Evolutionary conservation across 35 echinoderm and acorn worm genomes (phyloP), one percentile per base, ranked within the genome.

Genomic region (Ophioderma brevispina): DNA sequence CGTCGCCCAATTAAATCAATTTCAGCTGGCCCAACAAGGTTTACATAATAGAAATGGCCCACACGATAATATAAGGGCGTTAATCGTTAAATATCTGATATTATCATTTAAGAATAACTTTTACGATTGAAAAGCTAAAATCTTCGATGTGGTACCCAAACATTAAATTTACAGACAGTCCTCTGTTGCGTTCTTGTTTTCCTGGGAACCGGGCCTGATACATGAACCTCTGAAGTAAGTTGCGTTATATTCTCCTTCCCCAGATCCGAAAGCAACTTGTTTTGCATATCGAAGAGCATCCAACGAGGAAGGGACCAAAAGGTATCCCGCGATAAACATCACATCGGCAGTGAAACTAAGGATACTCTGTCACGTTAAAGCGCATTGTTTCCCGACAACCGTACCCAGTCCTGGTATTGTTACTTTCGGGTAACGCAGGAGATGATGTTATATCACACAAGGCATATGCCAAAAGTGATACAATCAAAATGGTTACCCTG

Each of bases 101-200:
- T n/a, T n/a, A n/a, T n/a, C n/a, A n/a, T n/a, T n/a, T n/a, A n/a
- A n/a, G n/a, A n/a, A n/a, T n/a, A n/a, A n/a, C n/a, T n/a, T n/a
- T n/a, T n/a, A n/a, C n/a, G n/a, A n/a, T n/a, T n/a, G n/a, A n/a
- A n/a, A n/a, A n/a, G n/a, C n/a, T n/a, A n/a, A n/a, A n/a, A n/a
- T 17, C 41, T 46, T 46, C 39, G 81, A 33, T 84, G 77, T 36
- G 81, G 81, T 31, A 84, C 82, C 33, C 76, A 85, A 13, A 91
- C 82, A 85, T 91, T 39, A 23, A 91, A 30, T n/a, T 85, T 78
- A 78, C 17, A 91, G 50, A 39, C 89, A 91, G 33, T 91, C 89
- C 39, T 91, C 89, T 32, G 79, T 76, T 33, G 0, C 31, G 28
- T 56, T 85, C 82, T 1, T 42, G 39, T 32, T 38, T 21, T 36